Percentiles rank a stretch among this genome's conserved stretches.
These are phyloP conservation scores for Ia io DNA, from an alignment of 2,113 vertebrate genomes.

Conservation along the genomic window DNA sequence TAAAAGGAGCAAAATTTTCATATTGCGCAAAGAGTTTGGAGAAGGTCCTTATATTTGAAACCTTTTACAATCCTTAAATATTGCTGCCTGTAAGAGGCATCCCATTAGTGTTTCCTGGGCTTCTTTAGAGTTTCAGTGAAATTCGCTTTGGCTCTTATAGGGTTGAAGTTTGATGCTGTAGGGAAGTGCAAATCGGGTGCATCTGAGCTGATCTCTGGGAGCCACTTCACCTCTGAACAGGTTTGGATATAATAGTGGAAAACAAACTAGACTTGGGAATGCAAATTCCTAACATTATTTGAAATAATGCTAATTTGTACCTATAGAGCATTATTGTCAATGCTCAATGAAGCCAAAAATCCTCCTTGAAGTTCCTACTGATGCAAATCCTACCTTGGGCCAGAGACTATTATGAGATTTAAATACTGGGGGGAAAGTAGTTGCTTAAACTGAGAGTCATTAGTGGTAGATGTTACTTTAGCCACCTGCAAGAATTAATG, in stretches of 20 bases:
- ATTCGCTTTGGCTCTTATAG: background rate
- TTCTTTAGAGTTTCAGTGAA: background rate
- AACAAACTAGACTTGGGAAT: background rate
- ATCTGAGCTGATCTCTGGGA: constrained; percentile 70
- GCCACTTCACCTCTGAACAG: constrained; percentile 78
- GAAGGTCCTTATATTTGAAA: background rate
- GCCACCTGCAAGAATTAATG: background rate
- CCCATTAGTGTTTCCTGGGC: background rate
- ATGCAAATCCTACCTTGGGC: background rate
- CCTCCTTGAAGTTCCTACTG: background rate
- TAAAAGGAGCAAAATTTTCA: constrained; percentile 2
- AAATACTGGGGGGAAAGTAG: background rate
- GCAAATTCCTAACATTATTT: background rate
- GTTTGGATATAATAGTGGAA: constrained; percentile 45
- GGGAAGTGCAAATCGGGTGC: constrained; percentile 62
- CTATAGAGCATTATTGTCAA: background rate
- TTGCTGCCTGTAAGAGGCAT: background rate
- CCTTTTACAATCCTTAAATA: background rate
- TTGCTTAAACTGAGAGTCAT: background rate
- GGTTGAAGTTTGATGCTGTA: background rate
- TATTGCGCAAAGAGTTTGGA: background rate
- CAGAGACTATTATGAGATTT: background rate
- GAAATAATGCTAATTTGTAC: background rate
- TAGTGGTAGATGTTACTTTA: background rate
- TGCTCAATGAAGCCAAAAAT: background rate